Evolutionary conservation across 2,797 vertebrate genomes (phyloP).

Genomic region (Acrocephalus scirpaceus): DNA sequence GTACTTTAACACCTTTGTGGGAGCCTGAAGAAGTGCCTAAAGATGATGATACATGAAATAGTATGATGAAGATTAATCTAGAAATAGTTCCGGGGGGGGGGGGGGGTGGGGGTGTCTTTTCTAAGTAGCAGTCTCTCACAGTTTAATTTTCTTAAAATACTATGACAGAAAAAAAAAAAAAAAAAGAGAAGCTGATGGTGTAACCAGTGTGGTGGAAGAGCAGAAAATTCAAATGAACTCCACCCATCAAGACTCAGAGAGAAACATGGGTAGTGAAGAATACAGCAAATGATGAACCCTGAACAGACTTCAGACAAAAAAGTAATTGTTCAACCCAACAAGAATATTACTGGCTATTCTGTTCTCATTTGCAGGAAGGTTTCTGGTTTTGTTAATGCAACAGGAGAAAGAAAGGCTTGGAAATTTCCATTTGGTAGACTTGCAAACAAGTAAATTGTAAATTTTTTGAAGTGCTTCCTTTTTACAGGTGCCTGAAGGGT

Average conservation of each 20-base stretch:
- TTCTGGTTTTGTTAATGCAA: not conserved
- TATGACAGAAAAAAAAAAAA: not conserved
- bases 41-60: not conserved
- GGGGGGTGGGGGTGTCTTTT: not conserved
- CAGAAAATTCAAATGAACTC: slow-evolving; percentile 34
- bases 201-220: not conserved
- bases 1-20: not conserved
- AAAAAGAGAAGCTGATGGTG: not conserved
- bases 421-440: not conserved
- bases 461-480: not conserved
- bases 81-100: not conserved
- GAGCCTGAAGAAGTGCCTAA: not conserved
- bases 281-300: not conserved
- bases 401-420: not conserved
- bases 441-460: not conserved
- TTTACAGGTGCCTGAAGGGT: not conserved
- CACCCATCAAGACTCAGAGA: not conserved
- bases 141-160: not conserved
- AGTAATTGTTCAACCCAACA: not conserved
- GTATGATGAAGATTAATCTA: not conserved
- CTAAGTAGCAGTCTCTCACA: not conserved
- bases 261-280: not conserved
- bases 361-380: not conserved
- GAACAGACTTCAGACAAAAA: not conserved
- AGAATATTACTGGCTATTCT: not conserved